These are phyloP conservation scores for Perca schrenkii DNA, from an alignment of 2,113 vertebrate species.

Conservation along the genomic window DNA sequence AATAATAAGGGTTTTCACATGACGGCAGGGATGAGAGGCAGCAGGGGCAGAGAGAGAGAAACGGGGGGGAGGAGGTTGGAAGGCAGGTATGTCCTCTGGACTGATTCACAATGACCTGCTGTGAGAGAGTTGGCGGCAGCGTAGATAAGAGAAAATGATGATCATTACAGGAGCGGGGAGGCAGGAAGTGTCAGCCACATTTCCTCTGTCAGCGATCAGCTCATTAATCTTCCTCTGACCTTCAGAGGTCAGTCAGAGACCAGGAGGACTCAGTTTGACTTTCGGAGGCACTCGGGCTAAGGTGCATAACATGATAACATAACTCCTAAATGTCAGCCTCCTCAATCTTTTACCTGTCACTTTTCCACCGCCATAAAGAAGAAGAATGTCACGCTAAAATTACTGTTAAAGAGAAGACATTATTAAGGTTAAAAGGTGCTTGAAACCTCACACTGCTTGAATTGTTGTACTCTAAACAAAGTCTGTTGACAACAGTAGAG, in stretches of 20 bases:
- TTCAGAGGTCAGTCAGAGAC: conserved; percentile 46
- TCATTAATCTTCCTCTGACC: conserved; percentile 72
- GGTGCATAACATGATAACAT: conserved; percentile 35
- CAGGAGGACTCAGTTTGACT: conserved; percentile 13
- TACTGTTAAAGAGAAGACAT: neutral
- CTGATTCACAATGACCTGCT: conserved; percentile 36
- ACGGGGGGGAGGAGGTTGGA: neutral
- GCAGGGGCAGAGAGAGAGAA: conserved; percentile 21
- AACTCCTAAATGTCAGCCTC: conserved; percentile 43
- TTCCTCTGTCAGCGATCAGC: conserved; percentile 53
- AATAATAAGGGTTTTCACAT: conserved; percentile 48
- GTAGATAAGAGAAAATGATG: conserved; percentile 63
- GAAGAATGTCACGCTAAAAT: neutral
- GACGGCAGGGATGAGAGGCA: conserved; percentile 18
- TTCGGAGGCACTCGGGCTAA: neutral
- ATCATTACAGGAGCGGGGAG: conserved; percentile 62
- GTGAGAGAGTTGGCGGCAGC: conserved; percentile 40
- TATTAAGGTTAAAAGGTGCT: neutral
- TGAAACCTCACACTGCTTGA: neutral
- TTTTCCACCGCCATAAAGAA: neutral
- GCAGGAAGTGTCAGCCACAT: conserved; percentile 49
- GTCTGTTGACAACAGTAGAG: neutral
- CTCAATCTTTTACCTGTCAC: neutral
- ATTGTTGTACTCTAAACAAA: no score
- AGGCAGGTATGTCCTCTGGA: conserved; percentile 64